A percentile compares a stretch with the other conserved stretches of the same genome.
Evolutionary conservation across 1,140 invertebrate genomes (phyloP).

Genomic region (Bathynomus jamesi): DNA sequence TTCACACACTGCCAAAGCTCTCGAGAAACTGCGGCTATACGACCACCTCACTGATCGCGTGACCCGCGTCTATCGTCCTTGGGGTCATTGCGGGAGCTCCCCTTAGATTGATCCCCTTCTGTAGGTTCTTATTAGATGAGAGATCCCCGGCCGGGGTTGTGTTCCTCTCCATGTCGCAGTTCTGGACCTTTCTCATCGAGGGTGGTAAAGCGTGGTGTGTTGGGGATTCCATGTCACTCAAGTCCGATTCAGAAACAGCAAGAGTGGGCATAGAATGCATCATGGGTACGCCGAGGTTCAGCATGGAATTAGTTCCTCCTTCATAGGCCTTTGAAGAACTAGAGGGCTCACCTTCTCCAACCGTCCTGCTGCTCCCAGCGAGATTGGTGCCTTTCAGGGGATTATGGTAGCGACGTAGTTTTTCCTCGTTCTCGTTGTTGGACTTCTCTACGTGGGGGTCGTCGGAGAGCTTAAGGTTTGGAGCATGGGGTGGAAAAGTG

Average conservation of each 20-base stretch:
- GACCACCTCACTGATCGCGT: slow-evolving; percentile 24
- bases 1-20: too few relatives aligned
- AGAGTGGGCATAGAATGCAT: slow-evolving; percentile 49
- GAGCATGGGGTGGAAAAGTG: slow-evolving; percentile 43
- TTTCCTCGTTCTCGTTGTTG: slow-evolving; percentile 82
- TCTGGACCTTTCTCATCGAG: slow-evolving; percentile 64
- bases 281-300: slow-evolving; percentile 49
- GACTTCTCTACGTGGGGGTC: slow-evolving; percentile 57
- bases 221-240: slow-evolving; percentile 36
- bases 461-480: slow-evolving; percentile 42
- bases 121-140: slow-evolving; percentile 40
- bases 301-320: slow-evolving; percentile 39
- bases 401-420: slow-evolving; percentile 55
- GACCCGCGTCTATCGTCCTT: slow-evolving; percentile 4
- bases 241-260: slow-evolving; percentile 41
- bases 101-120: slow-evolving; percentile 31
- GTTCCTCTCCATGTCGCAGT: slow-evolving; percentile 66
- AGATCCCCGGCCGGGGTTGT: slow-evolving; percentile 63
- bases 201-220: slow-evolving; percentile 46
- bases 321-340: slow-evolving; percentile 46
- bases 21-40: slow-evolving; percentile 20
- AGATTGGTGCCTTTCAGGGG: slow-evolving; percentile 38
- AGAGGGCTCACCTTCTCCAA: slow-evolving; percentile 49
- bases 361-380: slow-evolving; percentile 44
- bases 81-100: background rate